A percentile compares a stretch with the other conserved stretches of the same genome.
phyloP scores from a whole-genome alignment of 2,888 invertebrate species.

The Cataglyphis altisquamis region DNA sequence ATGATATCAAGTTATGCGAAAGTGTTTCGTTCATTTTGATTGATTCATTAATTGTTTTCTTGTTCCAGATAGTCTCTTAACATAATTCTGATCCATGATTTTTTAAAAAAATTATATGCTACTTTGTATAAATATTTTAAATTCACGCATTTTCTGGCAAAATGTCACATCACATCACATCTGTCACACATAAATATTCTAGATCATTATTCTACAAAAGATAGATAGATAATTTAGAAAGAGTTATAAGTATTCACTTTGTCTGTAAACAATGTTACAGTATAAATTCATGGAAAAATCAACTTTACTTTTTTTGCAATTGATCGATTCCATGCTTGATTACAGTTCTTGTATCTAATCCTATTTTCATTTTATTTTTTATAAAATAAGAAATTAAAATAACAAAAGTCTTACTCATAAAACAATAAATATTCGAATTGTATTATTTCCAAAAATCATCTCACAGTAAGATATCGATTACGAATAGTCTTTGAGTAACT shows the following conservation, averaged over 20 bases:
- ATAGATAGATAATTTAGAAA: background rate
- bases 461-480: background rate
- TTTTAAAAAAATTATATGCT: background rate
- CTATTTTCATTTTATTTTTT: background rate
- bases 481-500: background rate
- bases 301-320: constrained; percentile 1
- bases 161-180: background rate
- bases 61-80: background rate
- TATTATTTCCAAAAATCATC: background rate
- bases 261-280: background rate
- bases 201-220: background rate
- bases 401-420: background rate
- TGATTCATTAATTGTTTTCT: constrained; percentile 9
- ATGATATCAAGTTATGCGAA: background rate
- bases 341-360: background rate
- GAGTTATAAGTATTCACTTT: background rate
- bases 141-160: background rate
- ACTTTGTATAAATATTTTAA: background rate
- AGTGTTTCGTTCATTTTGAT: background rate
- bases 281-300: background rate
- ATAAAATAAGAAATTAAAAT: constrained; percentile 2
- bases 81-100: background rate
- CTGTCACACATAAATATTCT: background rate
- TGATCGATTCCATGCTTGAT: background rate
- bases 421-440: background rate